Evolutionary conservation across 1,140 invertebrate species (phyloP).

Genomic region (Bombus confusus): DNA sequence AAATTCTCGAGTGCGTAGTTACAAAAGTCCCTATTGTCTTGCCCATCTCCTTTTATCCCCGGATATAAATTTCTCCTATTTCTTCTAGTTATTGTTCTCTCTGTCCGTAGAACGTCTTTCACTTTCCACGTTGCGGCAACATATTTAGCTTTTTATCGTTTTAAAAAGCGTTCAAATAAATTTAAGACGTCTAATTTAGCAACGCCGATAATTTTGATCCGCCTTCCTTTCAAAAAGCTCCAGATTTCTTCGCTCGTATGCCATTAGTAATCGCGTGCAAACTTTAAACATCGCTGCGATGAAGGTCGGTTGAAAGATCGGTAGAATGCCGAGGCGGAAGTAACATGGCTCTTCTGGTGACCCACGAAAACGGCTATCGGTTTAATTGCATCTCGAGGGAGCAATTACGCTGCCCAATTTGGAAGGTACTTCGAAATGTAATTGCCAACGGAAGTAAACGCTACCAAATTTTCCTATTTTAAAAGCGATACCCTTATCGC

Average conservation of each 20-base stretch:
- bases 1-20: slow-evolving; percentile 13
- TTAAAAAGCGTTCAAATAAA: background rate
- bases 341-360: slow-evolving; percentile 54
- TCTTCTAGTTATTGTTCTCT: slow-evolving; percentile 23
- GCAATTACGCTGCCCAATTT: slow-evolving; percentile 62
- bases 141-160: background rate
- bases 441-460: slow-evolving; percentile 59
- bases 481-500: background rate
- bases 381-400: slow-evolving; percentile 64
- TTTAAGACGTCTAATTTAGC: too few relatives aligned
- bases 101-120: background rate
- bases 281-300: background rate
- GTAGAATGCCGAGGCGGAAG: slow-evolving; percentile 52
- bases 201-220: background rate
- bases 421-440: slow-evolving; percentile 58
- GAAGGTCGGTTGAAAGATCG: slow-evolving; percentile 17
- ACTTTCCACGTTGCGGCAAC: background rate
- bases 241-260: too few relatives aligned
- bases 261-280: slow-evolving; percentile 3
- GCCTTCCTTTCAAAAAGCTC: fast-evolving
- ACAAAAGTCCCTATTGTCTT: slow-evolving; percentile 27
- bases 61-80: slow-evolving; percentile 49
- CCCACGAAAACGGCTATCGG: slow-evolving; percentile 62
- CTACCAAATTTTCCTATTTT: slow-evolving; percentile 16
- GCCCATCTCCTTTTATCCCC: background rate